Conservation (phyloP, 2,888 invertebrate species). For the Lasioglossum marginatum region DNA sequence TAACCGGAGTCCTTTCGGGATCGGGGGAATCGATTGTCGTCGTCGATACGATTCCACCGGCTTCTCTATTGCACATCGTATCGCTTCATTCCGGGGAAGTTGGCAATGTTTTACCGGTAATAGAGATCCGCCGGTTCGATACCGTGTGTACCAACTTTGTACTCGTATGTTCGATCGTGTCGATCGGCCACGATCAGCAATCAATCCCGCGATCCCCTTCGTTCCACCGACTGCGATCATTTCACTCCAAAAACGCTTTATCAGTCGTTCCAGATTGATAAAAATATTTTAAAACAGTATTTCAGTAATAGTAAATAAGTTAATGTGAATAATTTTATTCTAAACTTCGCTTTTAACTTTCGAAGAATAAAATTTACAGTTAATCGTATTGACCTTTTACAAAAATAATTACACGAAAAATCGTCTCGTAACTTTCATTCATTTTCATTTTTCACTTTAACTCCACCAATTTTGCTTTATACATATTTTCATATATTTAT, state of each 20-base stretch:
- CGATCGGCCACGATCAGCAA: constrained; percentile 32
- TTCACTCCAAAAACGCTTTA: neutral
- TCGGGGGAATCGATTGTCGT: constrained; percentile 68
- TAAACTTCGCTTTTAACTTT: no score
- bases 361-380: no score
- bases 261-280: neutral
- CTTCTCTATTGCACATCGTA: constrained; percentile 64
- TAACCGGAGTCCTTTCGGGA: constrained; percentile 60
- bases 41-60: constrained; percentile 71
- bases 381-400: no score
- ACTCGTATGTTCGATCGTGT: constrained; percentile 39
- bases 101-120: constrained; percentile 39
- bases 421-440: neutral
- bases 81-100: constrained; percentile 36
- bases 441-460: neutral
- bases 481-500: neutral
- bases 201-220: constrained; percentile 30
- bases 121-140: constrained; percentile 51
- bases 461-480: neutral
- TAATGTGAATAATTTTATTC: neutral
- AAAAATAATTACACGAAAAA: neutral
- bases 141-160: constrained; percentile 46
- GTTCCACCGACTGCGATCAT: neutral
- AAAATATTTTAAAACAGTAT: neutral
- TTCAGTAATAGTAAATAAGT: neutral